Evolutionary conservation across 2,888 invertebrate species (phyloP), one percentile per base, ranked within the genome.

Genomic region (Apodemia zela): DNA sequence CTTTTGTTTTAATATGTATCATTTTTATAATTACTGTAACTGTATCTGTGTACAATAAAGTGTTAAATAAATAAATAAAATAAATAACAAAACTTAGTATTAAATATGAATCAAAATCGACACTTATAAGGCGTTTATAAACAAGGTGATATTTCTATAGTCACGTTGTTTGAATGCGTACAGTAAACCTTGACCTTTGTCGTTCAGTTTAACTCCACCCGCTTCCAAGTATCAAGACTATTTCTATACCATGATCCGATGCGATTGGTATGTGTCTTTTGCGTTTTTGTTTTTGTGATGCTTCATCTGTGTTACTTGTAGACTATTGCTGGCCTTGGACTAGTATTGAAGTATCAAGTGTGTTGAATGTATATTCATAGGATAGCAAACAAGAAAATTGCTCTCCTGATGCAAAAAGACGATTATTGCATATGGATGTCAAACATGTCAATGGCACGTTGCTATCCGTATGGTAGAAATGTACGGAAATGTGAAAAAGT

Each of bases 101-200:
- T 25, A 25, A 25, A 25, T 25, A 25, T 25, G 2, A 3, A 25
- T 2, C 4, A 25, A 25, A 25, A 35, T 35, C 8, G 11, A 42
- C 42, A 15, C 42, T 45, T 45, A 45, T 45, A n/a, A n/a, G n/a
- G 15, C 45, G n/a, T n/a, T n/a, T 45, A 45, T n/a, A 45, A 45
- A 45, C 45, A 45, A 1, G 15, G 45, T 45, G 45, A n/a, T 70
- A 67, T 72, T 69, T 70, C 71, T 63, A 66, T 61, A 58, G 64
- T 51, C 57, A 66, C 69, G 68, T 67, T 45, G 29, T 62, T 47
- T 33, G 17, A 58, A 61, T 62, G n/a, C 54, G 25, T 25, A 54
- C 54, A 57, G 25, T 25, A 57, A 57, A 15, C 54, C 54, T 57
- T 57, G 54, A 57, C 15, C 54, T 54, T 54, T 54, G 54, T 15